Conservation (phyloP, 2,113 vertebrate genomes). For the Himantopus leucocephalus region DNA sequence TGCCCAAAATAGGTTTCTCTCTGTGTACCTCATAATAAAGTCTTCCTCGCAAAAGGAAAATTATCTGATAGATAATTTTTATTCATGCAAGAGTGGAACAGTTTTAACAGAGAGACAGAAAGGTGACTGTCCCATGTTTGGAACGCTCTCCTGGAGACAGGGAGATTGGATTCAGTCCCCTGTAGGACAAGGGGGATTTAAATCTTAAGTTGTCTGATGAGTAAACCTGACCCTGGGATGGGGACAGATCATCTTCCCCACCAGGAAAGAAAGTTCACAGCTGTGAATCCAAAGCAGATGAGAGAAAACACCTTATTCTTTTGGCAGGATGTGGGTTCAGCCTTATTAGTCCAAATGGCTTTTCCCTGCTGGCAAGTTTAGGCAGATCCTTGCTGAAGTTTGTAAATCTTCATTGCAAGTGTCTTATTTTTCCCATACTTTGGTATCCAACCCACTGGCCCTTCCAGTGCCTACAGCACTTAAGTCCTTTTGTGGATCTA, state of each 20-base stretch:
- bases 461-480: not conserved
- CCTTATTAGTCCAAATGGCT: not conserved
- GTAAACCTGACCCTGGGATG: not conserved
- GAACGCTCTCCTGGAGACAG: not conserved
- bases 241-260: not conserved
- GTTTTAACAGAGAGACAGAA: not conserved
- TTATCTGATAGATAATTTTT: not conserved
- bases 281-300: not conserved
- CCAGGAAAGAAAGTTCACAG: not conserved
- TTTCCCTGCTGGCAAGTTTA: not conserved
- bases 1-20: not conserved
- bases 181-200: not conserved
- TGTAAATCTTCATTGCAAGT: not conserved
- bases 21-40: not conserved
- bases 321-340: not conserved
- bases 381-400: not conserved
- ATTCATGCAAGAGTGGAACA: not conserved
- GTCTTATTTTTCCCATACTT: not conserved
- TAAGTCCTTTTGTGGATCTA: conserved; percentile 20
- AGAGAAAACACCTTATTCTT: not conserved
- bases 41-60: not conserved
- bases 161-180: not conserved
- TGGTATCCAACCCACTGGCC: not conserved
- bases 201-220: not conserved
- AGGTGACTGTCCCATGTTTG: not conserved